Evolutionary conservation across 2,113 vertebrate species (phyloP), one percentile per base, ranked within the genome.

Genomic region (Sorex araneus): DNA sequence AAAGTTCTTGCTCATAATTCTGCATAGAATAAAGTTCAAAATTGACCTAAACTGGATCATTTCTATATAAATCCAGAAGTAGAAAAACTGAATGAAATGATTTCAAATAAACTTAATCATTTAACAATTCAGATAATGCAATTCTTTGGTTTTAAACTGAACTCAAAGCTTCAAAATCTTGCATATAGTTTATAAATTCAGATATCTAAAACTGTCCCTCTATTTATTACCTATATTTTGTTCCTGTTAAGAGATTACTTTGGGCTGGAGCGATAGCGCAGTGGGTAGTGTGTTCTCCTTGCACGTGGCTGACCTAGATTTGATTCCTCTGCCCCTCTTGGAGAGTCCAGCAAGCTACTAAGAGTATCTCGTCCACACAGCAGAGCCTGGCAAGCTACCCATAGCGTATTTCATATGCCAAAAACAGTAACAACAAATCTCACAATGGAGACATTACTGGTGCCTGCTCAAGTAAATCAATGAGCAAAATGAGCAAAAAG

Each of bases 81-180:
- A 94, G 25, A 73, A 74, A 43, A 74, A 43, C n/a, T 70, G 25
- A 84, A 74, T 32, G 82, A 27, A 86, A 87, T 66, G 27, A 28
- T 15, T 50, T 84, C 40, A 96, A 89, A 82, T 60, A 94, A 90
- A 84, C 86, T 40, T 40, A 88, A 45, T 92, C 40, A 70, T 78
- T 84, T 77, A 64, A 87, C 16, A 91, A 84, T 2, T 43, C 84
- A 36, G 30, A 43, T 84, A 80, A 84, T 82, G 34, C 63, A 87
- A 40, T 23, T 6, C n/a, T 88, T 85, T 60, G 3, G 2, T 73
- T 93, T 94, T 74, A 92, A 82, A 74, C 43, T 75, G 10, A 85
- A 76, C 8, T 45, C n/a, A 1, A 88, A 6, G 8, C 8, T 25
- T 28, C 43, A 40, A 66, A 4, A 64, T 57, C 1, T 54, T 47